Evolutionary conservation across 30 jellyfish, hydroid and myxozoan species (phyloP).

Genomic region (Turritopsis rubra): DNA sequence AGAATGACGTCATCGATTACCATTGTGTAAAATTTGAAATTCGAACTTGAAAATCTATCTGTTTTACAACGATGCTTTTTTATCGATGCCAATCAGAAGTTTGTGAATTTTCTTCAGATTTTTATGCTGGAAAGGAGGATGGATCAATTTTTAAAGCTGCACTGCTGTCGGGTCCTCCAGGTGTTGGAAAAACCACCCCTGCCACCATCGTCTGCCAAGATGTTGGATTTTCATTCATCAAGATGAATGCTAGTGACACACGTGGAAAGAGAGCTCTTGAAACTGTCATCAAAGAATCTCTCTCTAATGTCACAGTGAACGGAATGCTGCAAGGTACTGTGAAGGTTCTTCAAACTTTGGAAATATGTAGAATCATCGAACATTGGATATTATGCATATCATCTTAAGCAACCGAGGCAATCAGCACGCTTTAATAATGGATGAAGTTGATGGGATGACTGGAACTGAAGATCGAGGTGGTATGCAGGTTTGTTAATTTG

Average conservation of each 20-base stretch:
- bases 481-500: conserved; percentile 50
- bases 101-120: conserved; percentile 46
- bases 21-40: too few relatives aligned
- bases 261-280: conserved; percentile 78
- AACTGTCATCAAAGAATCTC: conserved; percentile 52
- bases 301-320: conserved; percentile 58
- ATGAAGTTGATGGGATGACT: conserved; percentile 99
- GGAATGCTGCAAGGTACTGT: conserved; percentile 61
- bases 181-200: conserved; percentile 98
- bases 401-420: conserved; percentile 36
- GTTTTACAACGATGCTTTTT: too few relatives aligned
- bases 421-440: conserved; percentile 82
- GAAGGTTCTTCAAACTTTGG: too few relatives aligned
- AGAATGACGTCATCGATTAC: too few relatives aligned
- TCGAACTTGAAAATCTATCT: too few relatives aligned
- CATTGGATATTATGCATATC: too few relatives aligned
- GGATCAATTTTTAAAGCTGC: conserved; percentile 93
- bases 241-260: conserved; percentile 97
- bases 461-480: conserved; percentile 99
- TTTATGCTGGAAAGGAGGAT: conserved; percentile 89
- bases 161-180: conserved; percentile 96
- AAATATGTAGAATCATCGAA: too few relatives aligned
- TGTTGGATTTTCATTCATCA: conserved; percentile 62
- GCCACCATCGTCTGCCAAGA: conserved; percentile 95
- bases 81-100: too few relatives aligned